Base-by-base conservation (phyloP, 1,140 invertebrate species). In the Tetragonula clypearis region DNA sequence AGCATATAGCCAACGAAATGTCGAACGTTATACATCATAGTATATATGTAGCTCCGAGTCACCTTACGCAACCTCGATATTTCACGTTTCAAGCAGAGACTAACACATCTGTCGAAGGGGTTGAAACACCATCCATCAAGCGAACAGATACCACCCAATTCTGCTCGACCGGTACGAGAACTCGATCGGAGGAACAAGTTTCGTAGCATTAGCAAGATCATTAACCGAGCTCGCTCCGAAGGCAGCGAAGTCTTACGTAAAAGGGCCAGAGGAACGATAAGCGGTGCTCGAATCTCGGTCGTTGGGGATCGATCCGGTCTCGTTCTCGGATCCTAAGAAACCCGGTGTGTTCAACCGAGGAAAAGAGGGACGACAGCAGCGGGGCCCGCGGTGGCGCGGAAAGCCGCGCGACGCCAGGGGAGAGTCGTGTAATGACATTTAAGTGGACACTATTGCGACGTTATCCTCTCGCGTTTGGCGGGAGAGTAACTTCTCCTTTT, bases 401-500 rank as follows among this genome's bases (percentile, higher is more conserved):
- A 49, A 49, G 12, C 23, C 11, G 21, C 21, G 21, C 73, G 80
- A 53, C 41, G 60, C 69, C n/a, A 65, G 80, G 80, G 81, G 73
- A 79, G 85, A 82, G 68, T 0, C 85, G 68, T 35, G 65, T 88
- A 91, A 88, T 88, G 86, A 92, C 87, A 89, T 91, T 91, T 89
- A 92, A 92, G 86, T 91, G 87, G 86, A 73, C 83, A 55, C 84
- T 75, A 60, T 91, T 90, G 86, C 87, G 89, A 88, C 86, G 88
- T 86, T 90, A 88, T 91, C 87, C 69, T 72, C 85, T 72, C 85
- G 41, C 9, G 65, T 49, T 65, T 60, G 72, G 66, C 72, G 79
- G 80, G 87, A 88, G 86, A 86, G 87, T 77, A 75, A 80, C 88
- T 88, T 88, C 71, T 86, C 81, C 84, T 71, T 82, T 82, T 86